Percentiles rank a stretch among this genome's conserved stretches.
These are phyloP conservation scores for Atlantisia rogersi DNA, from an alignment of 2,113 vertebrate genomes.

Conservation along the genomic window DNA sequence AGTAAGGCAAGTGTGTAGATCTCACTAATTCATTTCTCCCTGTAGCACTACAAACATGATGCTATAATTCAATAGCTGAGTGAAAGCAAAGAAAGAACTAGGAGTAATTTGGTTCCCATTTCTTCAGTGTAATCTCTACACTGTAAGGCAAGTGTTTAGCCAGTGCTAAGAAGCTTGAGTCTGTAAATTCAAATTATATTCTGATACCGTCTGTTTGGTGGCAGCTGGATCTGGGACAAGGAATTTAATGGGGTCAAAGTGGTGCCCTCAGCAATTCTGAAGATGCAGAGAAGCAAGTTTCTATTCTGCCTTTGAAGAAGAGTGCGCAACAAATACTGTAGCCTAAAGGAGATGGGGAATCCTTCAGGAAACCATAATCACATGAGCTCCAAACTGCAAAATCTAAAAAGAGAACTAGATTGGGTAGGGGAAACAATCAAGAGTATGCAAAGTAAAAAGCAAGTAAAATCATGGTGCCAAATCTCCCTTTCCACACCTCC, in stretches of 20 bases:
- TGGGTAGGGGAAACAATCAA: background rate
- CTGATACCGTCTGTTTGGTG: background rate
- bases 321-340: background rate
- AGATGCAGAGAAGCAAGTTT: background rate
- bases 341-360: slow-evolving; percentile 8
- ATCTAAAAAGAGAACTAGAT: background rate
- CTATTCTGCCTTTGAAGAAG: background rate
- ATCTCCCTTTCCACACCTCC: background rate
- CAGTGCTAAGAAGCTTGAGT: background rate
- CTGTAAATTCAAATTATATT: background rate
- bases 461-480: slow-evolving; percentile 10
- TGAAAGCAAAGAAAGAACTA: slow-evolving; percentile 49
- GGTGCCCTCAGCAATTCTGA: background rate
- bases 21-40: slow-evolving; percentile 37
- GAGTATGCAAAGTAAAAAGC: background rate
- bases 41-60: slow-evolving; percentile 40
- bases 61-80: slow-evolving; percentile 54
- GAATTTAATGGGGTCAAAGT: background rate
- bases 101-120: slow-evolving; percentile 5
- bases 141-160: background rate
- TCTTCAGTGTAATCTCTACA: background rate
- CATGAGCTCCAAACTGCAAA: background rate
- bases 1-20: slow-evolving; percentile 9
- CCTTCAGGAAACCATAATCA: slow-evolving; percentile 2
- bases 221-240: background rate